phyloP scores from a whole-genome alignment of 2,113 vertebrate species.

The Dipodomys ordii region DNA sequence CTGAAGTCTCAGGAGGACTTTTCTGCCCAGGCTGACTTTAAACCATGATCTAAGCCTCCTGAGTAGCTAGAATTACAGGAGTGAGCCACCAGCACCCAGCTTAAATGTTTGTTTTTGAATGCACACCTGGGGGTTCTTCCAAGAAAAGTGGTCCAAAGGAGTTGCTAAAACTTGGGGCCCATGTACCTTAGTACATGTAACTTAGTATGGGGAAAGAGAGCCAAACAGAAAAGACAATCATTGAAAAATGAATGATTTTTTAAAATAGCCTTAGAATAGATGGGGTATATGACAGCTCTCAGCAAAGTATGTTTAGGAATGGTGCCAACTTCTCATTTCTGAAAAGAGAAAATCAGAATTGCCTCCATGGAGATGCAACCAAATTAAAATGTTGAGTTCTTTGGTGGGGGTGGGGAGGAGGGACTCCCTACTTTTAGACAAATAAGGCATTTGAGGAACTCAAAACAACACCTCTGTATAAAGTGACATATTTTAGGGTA shows the following conservation, averaged over 20 bases:
- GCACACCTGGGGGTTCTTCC: background rate
- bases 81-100: too few species aligned
- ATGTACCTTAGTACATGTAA: background rate
- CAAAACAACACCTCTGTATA: background rate
- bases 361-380: background rate
- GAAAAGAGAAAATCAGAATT: background rate
- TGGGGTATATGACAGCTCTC: background rate
- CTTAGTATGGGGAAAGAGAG: background rate
- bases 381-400: background rate
- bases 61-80: too few species aligned
- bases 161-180: background rate
- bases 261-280: background rate
- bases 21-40: too few species aligned
- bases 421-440: background rate
- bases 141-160: background rate
- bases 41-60: too few species aligned
- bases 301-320: background rate
- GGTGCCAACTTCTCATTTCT: background rate
- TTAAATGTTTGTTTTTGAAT: too few species aligned
- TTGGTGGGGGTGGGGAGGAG: background rate
- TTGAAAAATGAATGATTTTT: background rate
- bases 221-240: background rate
- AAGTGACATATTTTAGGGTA: background rate
- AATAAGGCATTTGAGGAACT: background rate
- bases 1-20: too few species aligned